These are phyloP conservation scores for Salmo trutta DNA, from an alignment of 2,797 vertebrate species.

Conservation along the genomic window DNA sequence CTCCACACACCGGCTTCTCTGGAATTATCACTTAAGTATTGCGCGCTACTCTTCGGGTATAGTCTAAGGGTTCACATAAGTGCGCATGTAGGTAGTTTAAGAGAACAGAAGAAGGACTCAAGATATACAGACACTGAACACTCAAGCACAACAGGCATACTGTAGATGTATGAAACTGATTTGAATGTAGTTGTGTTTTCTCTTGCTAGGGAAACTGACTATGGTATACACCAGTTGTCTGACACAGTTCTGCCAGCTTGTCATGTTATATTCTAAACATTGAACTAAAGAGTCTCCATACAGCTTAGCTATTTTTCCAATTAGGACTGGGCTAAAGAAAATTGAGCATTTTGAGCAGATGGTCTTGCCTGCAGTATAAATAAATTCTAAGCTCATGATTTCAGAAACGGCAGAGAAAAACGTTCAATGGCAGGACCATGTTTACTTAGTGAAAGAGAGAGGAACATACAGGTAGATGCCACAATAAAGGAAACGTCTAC, in stretches of 20 bases:
- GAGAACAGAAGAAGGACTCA: not conserved
- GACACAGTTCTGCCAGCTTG: not conserved
- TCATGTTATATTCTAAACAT: not conserved
- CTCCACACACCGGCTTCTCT: no score
- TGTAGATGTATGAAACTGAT: not conserved
- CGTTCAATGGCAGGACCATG: no score
- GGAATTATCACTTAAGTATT: no score
- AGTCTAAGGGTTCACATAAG: not conserved
- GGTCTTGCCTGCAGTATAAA: not conserved
- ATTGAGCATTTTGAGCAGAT: not conserved
- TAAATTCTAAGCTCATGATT: not conserved
- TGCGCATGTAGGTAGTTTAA: not conserved
- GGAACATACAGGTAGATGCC: no score
- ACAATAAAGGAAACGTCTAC: no score
- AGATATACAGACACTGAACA: not conserved
- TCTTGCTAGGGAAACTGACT: not conserved
- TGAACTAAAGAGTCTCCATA: not conserved
- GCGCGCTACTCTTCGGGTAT: not conserved
- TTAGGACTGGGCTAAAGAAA: not conserved
- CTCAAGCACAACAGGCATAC: not conserved
- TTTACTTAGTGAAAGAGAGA: no score
- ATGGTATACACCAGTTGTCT: not conserved
- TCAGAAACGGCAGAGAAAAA: no score
- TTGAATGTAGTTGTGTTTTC: not conserved
- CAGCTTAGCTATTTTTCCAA: not conserved